Evolutionary conservation across 1,140 invertebrate species (phyloP), one percentile per base, ranked within the genome.

Genomic region (Tetranychus urticae): DNA sequence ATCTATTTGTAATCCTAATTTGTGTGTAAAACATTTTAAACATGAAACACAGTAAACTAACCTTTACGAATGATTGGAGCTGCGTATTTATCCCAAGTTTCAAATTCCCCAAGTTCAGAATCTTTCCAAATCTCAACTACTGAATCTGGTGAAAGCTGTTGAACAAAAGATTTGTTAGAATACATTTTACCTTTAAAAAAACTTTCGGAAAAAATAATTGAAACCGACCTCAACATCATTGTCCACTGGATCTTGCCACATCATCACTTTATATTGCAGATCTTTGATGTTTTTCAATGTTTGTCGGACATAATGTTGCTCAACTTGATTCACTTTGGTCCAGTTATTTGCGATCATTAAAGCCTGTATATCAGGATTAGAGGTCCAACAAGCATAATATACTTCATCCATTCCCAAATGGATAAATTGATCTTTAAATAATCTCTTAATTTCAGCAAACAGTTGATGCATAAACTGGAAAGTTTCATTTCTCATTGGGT

Each of bases 341-440:
- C 84, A 76, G 46, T 80, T 78, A 36, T 79, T 69, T 0, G 70
- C 35, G 7, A 69, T 62, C 84, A 91, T 88, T 67, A 83, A 92
- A 0, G 72, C 64, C 35, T 66, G 70, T n/a, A 93, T 80, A 5
- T 78, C 70, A 31, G 84, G 81, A 74, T 88, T 90, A 56, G 78
- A 82, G 60, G 74, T 56, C 87, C 90, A 96, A 69, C 91, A 97
- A 56, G 78, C 73, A 67, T 84, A 82, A 42, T 76, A 77, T 1
- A 94, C 88, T 76, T 97, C 91, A 72, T 97, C 90, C 2, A 88
- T 89, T 33, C 91, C 91, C 1, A 91, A 69, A 73, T 92, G 88
- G 39, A 90, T 68, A 70, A 82, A 88, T 63, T 78, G 71, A 65
- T 91, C 88, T 1, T 78, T 79, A 69, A 92, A 89, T 37, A 80